These are phyloP conservation scores for Aphaenogaster ashmeadi DNA, from an alignment of 1,140 invertebrate species.

Conservation along the genomic window DNA sequence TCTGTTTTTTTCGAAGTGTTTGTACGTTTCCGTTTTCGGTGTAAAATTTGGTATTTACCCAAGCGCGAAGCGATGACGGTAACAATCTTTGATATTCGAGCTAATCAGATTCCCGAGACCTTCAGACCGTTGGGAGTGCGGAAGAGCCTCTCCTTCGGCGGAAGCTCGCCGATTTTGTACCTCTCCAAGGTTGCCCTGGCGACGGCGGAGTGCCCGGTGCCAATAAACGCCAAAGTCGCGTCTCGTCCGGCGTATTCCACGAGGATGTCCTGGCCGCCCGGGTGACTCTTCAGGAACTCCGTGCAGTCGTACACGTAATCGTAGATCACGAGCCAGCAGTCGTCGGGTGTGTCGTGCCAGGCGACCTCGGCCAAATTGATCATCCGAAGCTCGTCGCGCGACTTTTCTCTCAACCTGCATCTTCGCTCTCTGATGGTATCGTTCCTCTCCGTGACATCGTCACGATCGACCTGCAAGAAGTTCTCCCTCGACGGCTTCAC, in stretches of 20 bases:
- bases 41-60: background rate
- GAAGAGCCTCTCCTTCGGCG: constrained; percentile 91
- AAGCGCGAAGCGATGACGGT: background rate
- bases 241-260: constrained; percentile 95
- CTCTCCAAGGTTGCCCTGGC: constrained; percentile 89
- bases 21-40: background rate
- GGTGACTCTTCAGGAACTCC: constrained; percentile 92
- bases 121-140: constrained; percentile 86
- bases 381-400: constrained; percentile 69
- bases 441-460: background rate
- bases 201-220: constrained; percentile 92
- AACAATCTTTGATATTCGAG: background rate
- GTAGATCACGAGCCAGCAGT: constrained; percentile 92
- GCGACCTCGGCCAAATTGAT: constrained; percentile 90
- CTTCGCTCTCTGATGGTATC: constrained; percentile 1
- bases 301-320: constrained; percentile 93
- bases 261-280: constrained; percentile 94
- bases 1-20: background rate
- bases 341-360: constrained; percentile 89
- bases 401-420: constrained; percentile 7
- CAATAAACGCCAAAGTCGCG: constrained; percentile 94
- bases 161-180: constrained; percentile 92
- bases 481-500: background rate
- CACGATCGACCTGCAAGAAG: constrained; percentile 43
- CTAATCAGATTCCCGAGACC: constrained; percentile 66